Conservation (phyloP, 2,888 invertebrate genomes). For the Neocrepidodera transversa region DNA sequence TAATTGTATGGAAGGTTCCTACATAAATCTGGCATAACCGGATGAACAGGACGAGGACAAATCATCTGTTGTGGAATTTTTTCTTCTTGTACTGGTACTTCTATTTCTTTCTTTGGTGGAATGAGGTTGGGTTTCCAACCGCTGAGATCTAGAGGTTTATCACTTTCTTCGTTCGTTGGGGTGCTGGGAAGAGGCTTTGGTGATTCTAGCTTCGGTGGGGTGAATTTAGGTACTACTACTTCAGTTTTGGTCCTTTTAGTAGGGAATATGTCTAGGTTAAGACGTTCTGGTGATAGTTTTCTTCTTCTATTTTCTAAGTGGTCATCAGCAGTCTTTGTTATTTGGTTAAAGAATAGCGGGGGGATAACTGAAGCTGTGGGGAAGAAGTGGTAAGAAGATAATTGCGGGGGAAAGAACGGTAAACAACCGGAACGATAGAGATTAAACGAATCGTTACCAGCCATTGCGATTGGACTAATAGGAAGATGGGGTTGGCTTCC, state of each 20-base stretch:
- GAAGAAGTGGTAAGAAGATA: slow-evolving; percentile 60
- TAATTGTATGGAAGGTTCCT: slow-evolving; percentile 66
- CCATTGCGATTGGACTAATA: slow-evolving; percentile 46
- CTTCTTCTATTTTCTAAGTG: slow-evolving; percentile 58
- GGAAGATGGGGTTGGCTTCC: slow-evolving; percentile 53
- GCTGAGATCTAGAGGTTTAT: slow-evolving; percentile 79
- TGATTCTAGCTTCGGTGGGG: slow-evolving; percentile 1
- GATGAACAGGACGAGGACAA: slow-evolving; percentile 85
- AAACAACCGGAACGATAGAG: slow-evolving; percentile 71
- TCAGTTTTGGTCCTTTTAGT: slow-evolving; percentile 25
- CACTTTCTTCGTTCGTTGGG: slow-evolving; percentile 60
- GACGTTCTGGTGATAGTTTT: slow-evolving; percentile 25
- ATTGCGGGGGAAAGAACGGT: slow-evolving; percentile 71
- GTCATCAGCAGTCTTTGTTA: slow-evolving; percentile 61
- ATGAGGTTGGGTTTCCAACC: slow-evolving; percentile 53
- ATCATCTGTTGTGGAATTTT: slow-evolving; percentile 67
- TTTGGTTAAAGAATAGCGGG: slow-evolving; percentile 70
- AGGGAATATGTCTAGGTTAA: slow-evolving; percentile 23
- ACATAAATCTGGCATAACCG: slow-evolving; percentile 79
- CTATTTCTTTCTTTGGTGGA: slow-evolving; percentile 62
- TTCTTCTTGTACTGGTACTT: slow-evolving; percentile 65
- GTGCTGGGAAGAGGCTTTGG: slow-evolving; percentile 2
- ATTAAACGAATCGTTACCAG: slow-evolving; percentile 67
- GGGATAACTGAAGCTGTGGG: slow-evolving; percentile 66
- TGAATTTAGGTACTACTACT: not conserved